A percentile compares a stretch with the other conserved stretches of the same genome.
phyloP scores from a whole-genome alignment of 2,797 vertebrate species.

The Ciconia nigra region DNA sequence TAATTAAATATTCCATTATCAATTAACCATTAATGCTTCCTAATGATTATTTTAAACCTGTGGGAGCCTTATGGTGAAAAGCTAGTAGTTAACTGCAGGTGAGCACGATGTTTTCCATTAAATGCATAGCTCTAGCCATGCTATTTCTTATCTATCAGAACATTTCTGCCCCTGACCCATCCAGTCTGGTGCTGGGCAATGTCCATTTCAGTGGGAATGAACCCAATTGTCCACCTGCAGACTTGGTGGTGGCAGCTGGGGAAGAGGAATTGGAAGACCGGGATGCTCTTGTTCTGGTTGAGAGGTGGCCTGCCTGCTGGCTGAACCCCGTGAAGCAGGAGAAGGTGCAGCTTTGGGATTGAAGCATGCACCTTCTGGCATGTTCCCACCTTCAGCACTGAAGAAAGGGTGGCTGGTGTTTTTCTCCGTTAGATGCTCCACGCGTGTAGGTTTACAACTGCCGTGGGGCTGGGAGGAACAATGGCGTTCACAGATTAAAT shows the following conservation, averaged over 20 bases:
- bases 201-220: background rate
- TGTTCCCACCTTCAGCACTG: background rate
- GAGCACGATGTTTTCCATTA: background rate
- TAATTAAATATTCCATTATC: constrained; percentile 41
- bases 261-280: rapidly evolving
- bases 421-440: background rate
- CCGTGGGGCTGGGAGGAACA: background rate
- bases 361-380: rapidly evolving
- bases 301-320: background rate
- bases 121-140: background rate
- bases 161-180: rapidly evolving
- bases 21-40: constrained; percentile 11
- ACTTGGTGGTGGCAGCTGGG: background rate
- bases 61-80: background rate
- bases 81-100: background rate
- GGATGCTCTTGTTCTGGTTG: background rate
- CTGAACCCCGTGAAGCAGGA: background rate
- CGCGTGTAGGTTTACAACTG: rapidly evolving
- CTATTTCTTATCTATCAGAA: background rate
- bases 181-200: background rate
- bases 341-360: background rate
- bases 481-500: background rate
- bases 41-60: background rate
- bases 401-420: background rate
- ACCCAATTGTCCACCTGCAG: rapidly evolving